phyloP scores from a whole-genome alignment of 2,797 vertebrate species.

The Typhlichthys eigenmanni region DNA sequence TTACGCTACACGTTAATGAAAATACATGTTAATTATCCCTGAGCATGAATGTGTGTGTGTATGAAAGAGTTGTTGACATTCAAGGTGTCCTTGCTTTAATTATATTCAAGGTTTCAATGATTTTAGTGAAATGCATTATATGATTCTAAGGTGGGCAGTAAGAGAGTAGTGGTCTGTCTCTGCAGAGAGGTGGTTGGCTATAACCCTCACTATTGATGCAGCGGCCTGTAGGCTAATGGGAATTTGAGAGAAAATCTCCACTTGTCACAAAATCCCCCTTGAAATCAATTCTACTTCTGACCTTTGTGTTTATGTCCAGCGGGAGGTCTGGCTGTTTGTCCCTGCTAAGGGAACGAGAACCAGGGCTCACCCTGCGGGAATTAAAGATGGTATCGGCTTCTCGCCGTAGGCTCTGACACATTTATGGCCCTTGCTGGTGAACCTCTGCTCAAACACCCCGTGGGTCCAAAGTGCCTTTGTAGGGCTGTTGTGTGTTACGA shows the following conservation, averaged over 20 bases:
- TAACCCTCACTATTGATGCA: conserved; percentile 10
- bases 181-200: too few relatives aligned
- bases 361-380: conserved; percentile 30
- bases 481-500: neutral
- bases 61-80: neutral
- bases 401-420: conserved; percentile 40
- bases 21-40: too few relatives aligned
- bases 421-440: conserved; percentile 24
- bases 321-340: conserved; percentile 29
- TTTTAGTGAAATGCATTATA: neutral
- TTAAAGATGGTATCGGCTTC: conserved; percentile 47
- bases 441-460: conserved; percentile 8
- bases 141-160: too few relatives aligned
- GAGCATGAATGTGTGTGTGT: neutral
- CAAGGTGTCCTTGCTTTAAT: neutral
- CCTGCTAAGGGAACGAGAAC: conserved; percentile 23
- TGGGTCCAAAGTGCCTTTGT: neutral
- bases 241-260: conserved; percentile 35
- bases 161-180: too few relatives aligned
- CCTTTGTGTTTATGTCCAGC: conserved; percentile 30
- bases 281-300: conserved; percentile 38
- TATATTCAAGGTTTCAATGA: neutral
- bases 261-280: conserved; percentile 16
- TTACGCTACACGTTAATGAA: too few relatives aligned
- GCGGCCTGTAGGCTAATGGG: conserved; percentile 21